Percentiles rank a stretch among this genome's conserved stretches.
Conservation (phyloP, 2,113 vertebrate genomes). For the Geothlypis trichas region DNA sequence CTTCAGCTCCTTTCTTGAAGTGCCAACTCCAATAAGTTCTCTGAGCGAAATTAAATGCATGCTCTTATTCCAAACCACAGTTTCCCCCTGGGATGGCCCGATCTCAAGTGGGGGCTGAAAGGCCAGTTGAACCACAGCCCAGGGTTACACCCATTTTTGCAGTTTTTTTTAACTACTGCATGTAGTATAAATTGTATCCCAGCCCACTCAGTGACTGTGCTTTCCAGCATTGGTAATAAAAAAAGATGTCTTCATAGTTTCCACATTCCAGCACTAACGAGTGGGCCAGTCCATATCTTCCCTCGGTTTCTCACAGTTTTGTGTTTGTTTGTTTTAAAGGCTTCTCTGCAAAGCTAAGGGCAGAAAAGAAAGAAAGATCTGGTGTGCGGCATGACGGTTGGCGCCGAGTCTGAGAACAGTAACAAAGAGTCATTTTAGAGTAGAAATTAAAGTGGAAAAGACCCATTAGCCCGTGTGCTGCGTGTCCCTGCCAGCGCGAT, state of each 20-base stretch:
- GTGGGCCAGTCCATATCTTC: slow-evolving; percentile 68
- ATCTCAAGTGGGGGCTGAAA: slow-evolving; percentile 80
- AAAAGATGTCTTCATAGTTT: slow-evolving; percentile 77
- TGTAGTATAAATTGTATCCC: slow-evolving; percentile 63
- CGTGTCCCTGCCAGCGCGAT: neutral
- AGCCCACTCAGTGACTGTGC: slow-evolving; percentile 61
- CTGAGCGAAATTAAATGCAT: slow-evolving; percentile 81
- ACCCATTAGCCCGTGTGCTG: slow-evolving; percentile 15
- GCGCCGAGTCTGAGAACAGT: slow-evolving; percentile 42
- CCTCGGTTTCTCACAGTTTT: slow-evolving; percentile 76
- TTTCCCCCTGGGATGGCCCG: slow-evolving; percentile 76
- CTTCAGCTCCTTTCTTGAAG: slow-evolving; percentile 79
- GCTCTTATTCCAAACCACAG: slow-evolving; percentile 84
- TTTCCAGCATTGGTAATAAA: slow-evolving; percentile 74
- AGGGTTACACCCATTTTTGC: slow-evolving; percentile 80
- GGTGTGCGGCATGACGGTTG: slow-evolving; percentile 14
- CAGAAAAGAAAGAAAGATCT: slow-evolving; percentile 26
- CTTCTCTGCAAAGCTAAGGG: slow-evolving; percentile 50
- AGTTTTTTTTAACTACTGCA: slow-evolving; percentile 71
- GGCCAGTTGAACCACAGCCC: slow-evolving; percentile 79
- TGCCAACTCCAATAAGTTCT: slow-evolving; percentile 84
- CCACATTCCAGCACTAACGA: slow-evolving; percentile 73
- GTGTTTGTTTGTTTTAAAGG: slow-evolving; percentile 75
- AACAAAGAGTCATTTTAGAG: slow-evolving; percentile 49
- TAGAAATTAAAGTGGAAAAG: slow-evolving; percentile 66